Evolutionary conservation across 2,888 invertebrate genomes (phyloP), one percentile per base, ranked within the genome.

Genomic region (Drosophila formosana): DNA sequence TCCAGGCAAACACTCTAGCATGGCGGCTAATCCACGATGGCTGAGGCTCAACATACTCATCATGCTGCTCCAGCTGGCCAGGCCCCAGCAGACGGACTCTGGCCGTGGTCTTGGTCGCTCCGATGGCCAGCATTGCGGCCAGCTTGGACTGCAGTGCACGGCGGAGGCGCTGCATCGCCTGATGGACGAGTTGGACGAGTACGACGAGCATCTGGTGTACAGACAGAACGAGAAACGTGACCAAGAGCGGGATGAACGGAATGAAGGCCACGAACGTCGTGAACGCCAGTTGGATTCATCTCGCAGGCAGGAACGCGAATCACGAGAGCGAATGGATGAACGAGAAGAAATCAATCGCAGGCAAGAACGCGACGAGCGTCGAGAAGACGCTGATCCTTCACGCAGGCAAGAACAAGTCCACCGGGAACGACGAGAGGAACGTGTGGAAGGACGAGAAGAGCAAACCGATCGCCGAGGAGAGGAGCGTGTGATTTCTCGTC

Each of bases 191-290:
- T 23, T 70, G n/a, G 85, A 87, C 4, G 74, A 84, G 4, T 83
- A 87, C 58, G 79, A 83, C 53, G 82, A 87, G 64, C 88, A 74
- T 34, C 64, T 87, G 39, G 76, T 84, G 11, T 82, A 87, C 41
- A 84, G 82, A 88, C 88, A 87, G 58, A n/a, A 3, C 13, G 39
- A 43, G 6, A 50, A 50, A 3, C 34, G 9, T 30, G 56, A 28
- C 9, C 4, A 39, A 1, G 43, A 25, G 9, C 46, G 2, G 11
- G 5, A 30, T 0, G 60, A 43, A 13, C 39, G 13, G 13, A 39
- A 39, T 39, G 39, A 32, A 3, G 8, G 3, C 1, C 18, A 9
- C 9, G 53, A 3, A 45, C 28, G 8, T 18, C 49, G 26, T 18
- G 8, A n/a, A 6, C 28, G 25, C 8, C 51, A 43, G 8, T 4